These are phyloP conservation scores for Cacatua alba DNA, from an alignment of 2,113 vertebrate species.

Conservation along the genomic window DNA sequence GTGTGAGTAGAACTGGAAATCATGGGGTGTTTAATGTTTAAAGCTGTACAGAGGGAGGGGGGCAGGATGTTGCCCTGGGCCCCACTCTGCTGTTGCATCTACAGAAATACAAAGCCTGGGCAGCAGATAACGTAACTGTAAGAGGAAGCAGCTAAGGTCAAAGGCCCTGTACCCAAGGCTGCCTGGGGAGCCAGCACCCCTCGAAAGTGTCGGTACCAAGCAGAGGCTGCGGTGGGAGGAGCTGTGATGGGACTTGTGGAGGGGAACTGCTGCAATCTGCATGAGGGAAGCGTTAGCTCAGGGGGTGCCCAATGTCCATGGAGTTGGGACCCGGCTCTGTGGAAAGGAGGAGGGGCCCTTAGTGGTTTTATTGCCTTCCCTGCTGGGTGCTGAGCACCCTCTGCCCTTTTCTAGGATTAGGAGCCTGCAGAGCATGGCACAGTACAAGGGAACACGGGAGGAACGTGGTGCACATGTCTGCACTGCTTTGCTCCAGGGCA, in stretches of 20 bases:
- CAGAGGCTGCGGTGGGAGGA: fast-evolving
- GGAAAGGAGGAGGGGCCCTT: background rate
- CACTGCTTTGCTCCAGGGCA: fast-evolving
- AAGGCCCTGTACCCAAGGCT: background rate
- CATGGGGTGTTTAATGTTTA: slow-evolving; percentile 41
- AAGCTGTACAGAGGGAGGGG: background rate
- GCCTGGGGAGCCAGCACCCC: background rate
- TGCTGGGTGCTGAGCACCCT: background rate
- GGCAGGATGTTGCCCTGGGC: fast-evolving
- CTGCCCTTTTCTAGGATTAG: background rate
- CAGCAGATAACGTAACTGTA: background rate
- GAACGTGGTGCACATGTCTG: fast-evolving
- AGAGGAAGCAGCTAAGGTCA: background rate
- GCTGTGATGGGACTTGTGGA: fast-evolving
- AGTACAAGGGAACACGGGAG: fast-evolving
- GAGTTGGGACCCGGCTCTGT: background rate
- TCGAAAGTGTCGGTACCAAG: fast-evolving
- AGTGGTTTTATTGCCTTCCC: background rate
- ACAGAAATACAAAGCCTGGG: background rate
- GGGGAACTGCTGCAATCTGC: background rate
- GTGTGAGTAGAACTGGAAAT: background rate
- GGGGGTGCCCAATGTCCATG: background rate
- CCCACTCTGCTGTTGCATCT: background rate
- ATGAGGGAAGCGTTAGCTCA: background rate
- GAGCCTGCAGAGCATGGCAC: fast-evolving